A percentile compares a stretch with the other conserved stretches of the same genome.
Conservation (phyloP, 2,888 invertebrate species). For the Cephonodes hylas region DNA sequence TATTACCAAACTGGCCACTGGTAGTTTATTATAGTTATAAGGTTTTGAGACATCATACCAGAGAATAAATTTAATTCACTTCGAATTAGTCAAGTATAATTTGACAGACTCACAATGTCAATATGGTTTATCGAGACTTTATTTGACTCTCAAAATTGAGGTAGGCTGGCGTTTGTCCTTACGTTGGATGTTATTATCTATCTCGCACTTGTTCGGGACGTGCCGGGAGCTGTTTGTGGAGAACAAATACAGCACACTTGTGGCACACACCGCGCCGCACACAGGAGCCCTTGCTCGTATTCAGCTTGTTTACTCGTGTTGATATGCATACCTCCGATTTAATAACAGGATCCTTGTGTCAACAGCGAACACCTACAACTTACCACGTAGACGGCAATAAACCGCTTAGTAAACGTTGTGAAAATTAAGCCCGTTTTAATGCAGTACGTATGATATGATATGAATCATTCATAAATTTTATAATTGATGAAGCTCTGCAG, state of each 20-base stretch:
- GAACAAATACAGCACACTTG: slow-evolving; percentile 70
- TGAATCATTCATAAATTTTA: neutral
- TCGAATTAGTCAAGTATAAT: slow-evolving; percentile 13
- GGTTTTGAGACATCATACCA: neutral
- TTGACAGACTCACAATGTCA: slow-evolving; percentile 12
- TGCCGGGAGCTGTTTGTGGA: slow-evolving; percentile 66
- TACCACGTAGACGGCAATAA: neutral
- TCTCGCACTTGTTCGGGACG: slow-evolving; percentile 51
- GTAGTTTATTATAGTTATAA: slow-evolving; percentile 30
- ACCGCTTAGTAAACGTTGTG: slow-evolving; percentile 4
- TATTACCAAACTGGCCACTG: slow-evolving; percentile 30
- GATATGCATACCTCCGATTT: slow-evolving; percentile 69
- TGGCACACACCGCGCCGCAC: slow-evolving; percentile 45
- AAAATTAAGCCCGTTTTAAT: neutral
- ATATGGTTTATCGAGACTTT: slow-evolving; percentile 13
- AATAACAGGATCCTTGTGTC: slow-evolving; percentile 29
- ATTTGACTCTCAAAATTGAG: slow-evolving; percentile 28
- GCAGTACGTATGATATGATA: neutral
- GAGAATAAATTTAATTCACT: slow-evolving; percentile 3
- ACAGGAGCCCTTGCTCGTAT: slow-evolving; percentile 47
- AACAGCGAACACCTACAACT: slow-evolving; percentile 12
- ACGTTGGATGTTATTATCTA: slow-evolving; percentile 53
- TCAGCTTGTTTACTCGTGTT: slow-evolving; percentile 59
- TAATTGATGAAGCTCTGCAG: neutral
- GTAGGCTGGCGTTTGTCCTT: slow-evolving; percentile 44